Conservation (phyloP, 2,888 invertebrate genomes). For the Ophioninae sp. region DNA sequence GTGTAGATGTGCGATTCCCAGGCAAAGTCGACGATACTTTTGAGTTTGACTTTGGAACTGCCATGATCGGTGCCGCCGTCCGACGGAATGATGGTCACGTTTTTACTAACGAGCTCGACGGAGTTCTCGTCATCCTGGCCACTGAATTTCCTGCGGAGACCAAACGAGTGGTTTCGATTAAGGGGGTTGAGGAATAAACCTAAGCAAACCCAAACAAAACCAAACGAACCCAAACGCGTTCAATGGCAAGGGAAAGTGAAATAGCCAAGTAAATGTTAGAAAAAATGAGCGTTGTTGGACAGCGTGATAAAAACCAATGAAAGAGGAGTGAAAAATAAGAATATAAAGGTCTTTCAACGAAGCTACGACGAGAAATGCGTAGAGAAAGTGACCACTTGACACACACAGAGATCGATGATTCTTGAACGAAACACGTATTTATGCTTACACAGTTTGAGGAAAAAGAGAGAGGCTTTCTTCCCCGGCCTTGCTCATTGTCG, state of each 20-base stretch:
- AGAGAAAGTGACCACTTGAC: not conserved
- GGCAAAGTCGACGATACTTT: conserved; percentile 94
- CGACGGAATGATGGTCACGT: conserved; percentile 88
- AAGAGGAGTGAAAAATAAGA: not conserved
- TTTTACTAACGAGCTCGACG: conserved; percentile 83
- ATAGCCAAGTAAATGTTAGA: not conserved
- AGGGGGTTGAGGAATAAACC: not conserved
- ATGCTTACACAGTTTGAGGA: conserved; percentile 72
- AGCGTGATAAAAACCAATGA: too few relatives aligned
- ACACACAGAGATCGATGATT: conserved; percentile 18
- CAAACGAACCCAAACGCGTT: not conserved
- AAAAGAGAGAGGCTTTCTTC: conserved; percentile 69
- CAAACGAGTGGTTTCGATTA: conserved; percentile 16
- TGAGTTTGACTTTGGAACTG: conserved; percentile 94
- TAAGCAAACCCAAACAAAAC: not conserved
- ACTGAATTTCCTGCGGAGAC: conserved; percentile 82
- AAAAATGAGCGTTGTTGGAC: not conserved
- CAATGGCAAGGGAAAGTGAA: not conserved
- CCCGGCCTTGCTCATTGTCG: conserved; percentile 70
- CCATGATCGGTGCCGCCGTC: conserved; percentile 89
- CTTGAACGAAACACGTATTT: conserved; percentile 9
- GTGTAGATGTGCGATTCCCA: conserved; percentile 95
- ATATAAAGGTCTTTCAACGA: not conserved
- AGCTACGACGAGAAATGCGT: conserved; percentile 9
- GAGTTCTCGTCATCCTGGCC: conserved; percentile 84